Evolutionary conservation across 2,797 vertebrate genomes (phyloP).

Genomic region (Parauchenoglanis punctatus): DNA sequence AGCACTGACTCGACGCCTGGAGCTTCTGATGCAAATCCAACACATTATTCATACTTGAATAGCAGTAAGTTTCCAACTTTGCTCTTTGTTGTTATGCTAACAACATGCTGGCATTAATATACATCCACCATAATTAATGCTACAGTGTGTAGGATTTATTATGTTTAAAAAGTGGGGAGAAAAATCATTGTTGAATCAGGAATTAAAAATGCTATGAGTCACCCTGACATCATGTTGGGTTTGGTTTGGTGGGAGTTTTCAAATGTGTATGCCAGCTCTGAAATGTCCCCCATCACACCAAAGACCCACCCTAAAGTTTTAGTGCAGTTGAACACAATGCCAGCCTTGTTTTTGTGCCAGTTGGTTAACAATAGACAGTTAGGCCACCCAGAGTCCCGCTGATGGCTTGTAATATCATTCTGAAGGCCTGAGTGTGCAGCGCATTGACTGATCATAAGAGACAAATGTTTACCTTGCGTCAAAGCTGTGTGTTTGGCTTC

Average conservation of each 20-base stretch:
- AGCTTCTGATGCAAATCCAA: neutral
- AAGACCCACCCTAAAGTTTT: neutral
- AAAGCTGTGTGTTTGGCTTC: neutral
- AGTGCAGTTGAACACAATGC: neutral
- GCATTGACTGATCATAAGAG: neutral
- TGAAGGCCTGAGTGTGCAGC: neutral
- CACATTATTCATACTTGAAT: slow-evolving; percentile 1
- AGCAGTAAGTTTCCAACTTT: slow-evolving; percentile 20
- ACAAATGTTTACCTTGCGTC: neutral
- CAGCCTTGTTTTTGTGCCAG: neutral
- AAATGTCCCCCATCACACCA: neutral
- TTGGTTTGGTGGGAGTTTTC: neutral
- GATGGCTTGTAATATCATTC: neutral
- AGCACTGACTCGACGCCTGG: neutral
- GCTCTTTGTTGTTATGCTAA: slow-evolving; percentile 16
- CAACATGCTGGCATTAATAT: slow-evolving; percentile 6
- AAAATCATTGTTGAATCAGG: neutral
- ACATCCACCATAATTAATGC: neutral
- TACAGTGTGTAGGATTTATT: neutral
- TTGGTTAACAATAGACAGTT: neutral
- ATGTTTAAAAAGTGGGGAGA: neutral
- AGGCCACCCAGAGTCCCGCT: neutral
- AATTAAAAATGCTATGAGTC: neutral
- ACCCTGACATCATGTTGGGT: neutral
- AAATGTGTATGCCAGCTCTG: too few relatives aligned